A percentile compares a stretch with the other conserved stretches of the same genome.
phyloP scores from a whole-genome alignment of 2,797 vertebrate species.

The Gymnodraco acuticeps region DNA sequence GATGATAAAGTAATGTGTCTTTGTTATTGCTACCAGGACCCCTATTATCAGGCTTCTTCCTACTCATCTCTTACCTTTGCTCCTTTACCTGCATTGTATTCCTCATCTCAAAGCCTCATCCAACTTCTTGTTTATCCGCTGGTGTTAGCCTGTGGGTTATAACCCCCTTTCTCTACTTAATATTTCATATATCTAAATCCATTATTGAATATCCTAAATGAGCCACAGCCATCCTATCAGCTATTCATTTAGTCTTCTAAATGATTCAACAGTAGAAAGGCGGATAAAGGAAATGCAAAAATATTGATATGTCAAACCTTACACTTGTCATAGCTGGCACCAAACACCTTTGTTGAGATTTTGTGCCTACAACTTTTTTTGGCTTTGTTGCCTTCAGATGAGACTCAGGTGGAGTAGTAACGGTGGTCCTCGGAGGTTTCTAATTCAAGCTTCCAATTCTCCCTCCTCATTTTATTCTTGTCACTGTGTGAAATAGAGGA shows the following conservation, averaged over 20 bases:
- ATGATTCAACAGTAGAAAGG: slow-evolving; percentile 69
- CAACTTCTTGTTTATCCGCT: slow-evolving; percentile 73
- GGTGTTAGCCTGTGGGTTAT: slow-evolving; percentile 53
- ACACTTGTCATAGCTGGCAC: slow-evolving; percentile 27
- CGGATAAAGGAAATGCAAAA: slow-evolving; percentile 67
- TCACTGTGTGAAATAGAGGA: slow-evolving; percentile 41
- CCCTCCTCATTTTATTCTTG: slow-evolving; percentile 34
- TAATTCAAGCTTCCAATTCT: slow-evolving; percentile 34
- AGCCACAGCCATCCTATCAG: slow-evolving; percentile 67
- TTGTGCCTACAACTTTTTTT: slow-evolving; percentile 11
- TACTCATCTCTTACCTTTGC: not conserved
- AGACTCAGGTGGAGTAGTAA: slow-evolving; percentile 52
- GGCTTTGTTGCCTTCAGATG: slow-evolving; percentile 32
- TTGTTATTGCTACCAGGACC: not conserved
- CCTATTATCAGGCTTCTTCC: slow-evolving; percentile 5
- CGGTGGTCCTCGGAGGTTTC: slow-evolving; percentile 26
- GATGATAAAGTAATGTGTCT: slow-evolving; percentile 23
- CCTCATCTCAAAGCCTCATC: slow-evolving; percentile 26
- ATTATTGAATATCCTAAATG: slow-evolving; percentile 80
- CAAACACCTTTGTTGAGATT: slow-evolving; percentile 12
- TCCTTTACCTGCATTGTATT: slow-evolving; percentile 20
- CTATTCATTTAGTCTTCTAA: slow-evolving; percentile 77
- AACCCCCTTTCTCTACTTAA: slow-evolving; percentile 71
- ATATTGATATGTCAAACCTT: slow-evolving; percentile 62
- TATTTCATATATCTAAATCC: slow-evolving; percentile 81